Evolutionary conservation across 2,113 vertebrate species (phyloP), one percentile per base, ranked within the genome.

Genomic region (Leptocoma aspasia): DNA sequence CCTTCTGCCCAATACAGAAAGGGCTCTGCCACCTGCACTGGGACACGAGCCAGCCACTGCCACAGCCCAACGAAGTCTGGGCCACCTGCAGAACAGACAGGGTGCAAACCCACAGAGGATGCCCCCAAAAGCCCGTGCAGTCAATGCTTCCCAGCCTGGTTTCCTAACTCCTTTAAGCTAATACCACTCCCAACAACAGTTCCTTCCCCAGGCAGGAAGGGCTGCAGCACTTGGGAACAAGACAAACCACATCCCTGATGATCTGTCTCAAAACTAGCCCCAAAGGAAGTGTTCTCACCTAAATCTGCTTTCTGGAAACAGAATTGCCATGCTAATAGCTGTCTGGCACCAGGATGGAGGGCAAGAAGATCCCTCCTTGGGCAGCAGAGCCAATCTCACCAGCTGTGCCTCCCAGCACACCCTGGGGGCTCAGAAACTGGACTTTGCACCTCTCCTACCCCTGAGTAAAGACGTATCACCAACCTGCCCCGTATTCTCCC

Each of bases 1-100:
- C 2, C 33, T 54, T 39, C 41, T 69, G 35, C n/a, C 68, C 26
- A 4, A 0, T 26, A 16, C 31, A 86, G 52, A 37, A 71, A 60
- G 19, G 41, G 44, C 37, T 39, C 61, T 79, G 53, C 27, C 63
- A 82, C 33, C 53, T 42, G 37, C 61, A 7, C 49, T 17, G 53
- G 41, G 53, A 66, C 72, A 72, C 0, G 0, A 50, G n/a, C n/a
- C n/a, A n/a, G 73, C 30, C 5, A 1, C 61, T 27, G 61, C 2
- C 7, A 63, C 42, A 75, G 39, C 73, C 17, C 27, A 66, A 60
- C 0, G 1, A 84, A 60, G 31, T 54, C 69, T 63, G 49, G 22
- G 47, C 37, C 47, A n/a, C 2, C 1, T 8, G 22, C 42, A 70
- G 16, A 27, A 24, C n/a, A 23, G 37, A 26, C 1, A 56, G 20